phyloP scores from a whole-genome alignment of 2,888 invertebrate genomes.

The Trachelus troglodyta region DNA sequence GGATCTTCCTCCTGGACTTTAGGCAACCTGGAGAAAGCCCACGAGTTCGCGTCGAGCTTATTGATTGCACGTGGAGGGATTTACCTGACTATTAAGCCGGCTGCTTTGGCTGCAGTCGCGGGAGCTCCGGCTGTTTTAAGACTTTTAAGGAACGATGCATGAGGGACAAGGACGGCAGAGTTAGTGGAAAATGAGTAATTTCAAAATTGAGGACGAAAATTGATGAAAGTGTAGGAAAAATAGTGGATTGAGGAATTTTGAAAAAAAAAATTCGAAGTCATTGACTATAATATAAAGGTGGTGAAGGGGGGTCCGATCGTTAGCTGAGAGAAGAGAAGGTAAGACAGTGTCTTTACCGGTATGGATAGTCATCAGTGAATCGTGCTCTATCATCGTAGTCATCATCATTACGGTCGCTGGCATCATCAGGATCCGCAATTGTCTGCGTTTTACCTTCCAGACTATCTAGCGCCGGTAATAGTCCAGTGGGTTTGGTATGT shows the following conservation, averaged over 20 bases:
- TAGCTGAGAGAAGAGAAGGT: background rate
- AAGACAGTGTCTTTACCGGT: background rate
- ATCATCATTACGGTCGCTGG: slow-evolving; percentile 21
- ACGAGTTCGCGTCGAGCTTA: background rate
- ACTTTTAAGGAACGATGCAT: background rate
- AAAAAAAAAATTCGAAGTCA: too few relatives aligned
- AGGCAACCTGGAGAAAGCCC: background rate
- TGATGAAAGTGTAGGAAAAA: too few relatives aligned
- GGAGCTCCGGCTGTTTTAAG: background rate
- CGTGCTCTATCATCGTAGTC: slow-evolving; percentile 20
- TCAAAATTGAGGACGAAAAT: too few relatives aligned
- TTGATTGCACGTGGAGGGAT: background rate
- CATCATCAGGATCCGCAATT: background rate
- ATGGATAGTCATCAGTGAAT: slow-evolving; percentile 17
- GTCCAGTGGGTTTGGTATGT: background rate
- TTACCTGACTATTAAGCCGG: background rate
- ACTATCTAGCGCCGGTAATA: background rate
- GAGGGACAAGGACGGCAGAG: background rate
- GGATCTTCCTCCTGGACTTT: background rate
- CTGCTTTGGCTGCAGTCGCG: background rate
- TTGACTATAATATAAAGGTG: too few relatives aligned
- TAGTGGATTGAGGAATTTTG: too few relatives aligned
- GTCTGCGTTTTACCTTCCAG: background rate
- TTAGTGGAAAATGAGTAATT: too few relatives aligned
- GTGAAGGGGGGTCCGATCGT: background rate